A percentile compares a stretch with the other conserved stretches of the same genome.
phyloP scores from a whole-genome alignment of 2,113 vertebrate genomes.

The Psittacula cyanocephala region DNA sequence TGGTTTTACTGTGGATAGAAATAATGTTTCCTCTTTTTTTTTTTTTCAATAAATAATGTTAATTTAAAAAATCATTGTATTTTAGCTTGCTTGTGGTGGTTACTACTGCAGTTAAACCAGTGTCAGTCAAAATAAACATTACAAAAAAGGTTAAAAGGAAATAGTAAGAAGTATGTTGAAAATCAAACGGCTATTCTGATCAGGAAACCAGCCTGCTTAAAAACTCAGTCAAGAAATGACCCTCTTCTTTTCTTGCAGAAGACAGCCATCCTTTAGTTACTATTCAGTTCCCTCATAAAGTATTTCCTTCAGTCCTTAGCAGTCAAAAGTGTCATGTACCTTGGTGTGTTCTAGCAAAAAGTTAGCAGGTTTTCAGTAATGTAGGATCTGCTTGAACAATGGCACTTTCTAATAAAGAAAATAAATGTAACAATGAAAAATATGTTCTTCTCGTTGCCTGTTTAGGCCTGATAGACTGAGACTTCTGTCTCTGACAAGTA shows the following conservation, averaged over 20 bases:
- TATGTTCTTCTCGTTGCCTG: background rate
- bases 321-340: background rate
- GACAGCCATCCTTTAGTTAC: background rate
- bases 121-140: slow-evolving; percentile 29
- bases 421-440: background rate
- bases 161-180: background rate
- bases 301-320: background rate
- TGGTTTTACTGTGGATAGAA: background rate
- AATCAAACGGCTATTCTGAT: background rate
- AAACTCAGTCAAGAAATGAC: background rate
- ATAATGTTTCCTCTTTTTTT: background rate
- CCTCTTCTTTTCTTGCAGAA: background rate
- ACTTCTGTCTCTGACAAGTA: background rate
- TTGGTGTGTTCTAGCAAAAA: background rate
- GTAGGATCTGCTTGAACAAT: background rate
- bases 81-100: background rate
- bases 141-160: background rate
- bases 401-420: background rate
- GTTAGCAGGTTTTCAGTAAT: background rate
- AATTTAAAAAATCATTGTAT: slow-evolving; percentile 16
- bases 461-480: background rate
- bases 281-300: background rate
- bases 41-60: background rate
- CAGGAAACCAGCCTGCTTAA: background rate
- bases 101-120: background rate